These are phyloP conservation scores for Ctenodactylus gundi DNA, from an alignment of 2,113 vertebrate species.

Conservation along the genomic window DNA sequence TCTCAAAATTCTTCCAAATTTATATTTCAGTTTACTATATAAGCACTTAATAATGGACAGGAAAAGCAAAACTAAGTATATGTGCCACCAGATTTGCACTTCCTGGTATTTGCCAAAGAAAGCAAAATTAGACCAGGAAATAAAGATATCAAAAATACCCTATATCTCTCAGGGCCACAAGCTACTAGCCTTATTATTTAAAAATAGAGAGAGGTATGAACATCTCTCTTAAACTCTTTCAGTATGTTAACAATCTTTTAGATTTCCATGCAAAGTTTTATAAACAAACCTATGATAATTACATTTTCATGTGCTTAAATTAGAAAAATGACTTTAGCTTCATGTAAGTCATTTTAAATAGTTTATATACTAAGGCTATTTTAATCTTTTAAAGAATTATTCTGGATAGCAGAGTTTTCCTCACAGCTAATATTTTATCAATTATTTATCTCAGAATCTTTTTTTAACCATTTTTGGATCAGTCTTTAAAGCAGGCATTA, in stretches of 20 bases:
- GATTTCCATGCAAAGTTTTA: conserved; percentile 35
- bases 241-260: conserved; percentile 35
- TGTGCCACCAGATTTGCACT: neutral
- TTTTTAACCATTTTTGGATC: conserved; percentile 42
- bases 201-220: neutral
- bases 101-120: neutral
- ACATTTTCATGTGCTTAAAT: conserved; percentile 27
- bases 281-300: conserved; percentile 5
- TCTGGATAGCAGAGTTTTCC: conserved; percentile 41
- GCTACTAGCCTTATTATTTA: neutral
- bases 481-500: conserved; percentile 45
- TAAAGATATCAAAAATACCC: neutral
- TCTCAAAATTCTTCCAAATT: conserved; percentile 2
- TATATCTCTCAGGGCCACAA: neutral
- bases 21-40: neutral
- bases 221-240: neutral
- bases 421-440: conserved; percentile 10
- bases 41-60: neutral
- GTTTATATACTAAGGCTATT: conserved; percentile 32
- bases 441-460: conserved; percentile 54
- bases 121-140: neutral
- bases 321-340: conserved; percentile 33
- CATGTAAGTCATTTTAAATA: conserved; percentile 34
- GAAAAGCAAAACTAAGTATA: neutral
- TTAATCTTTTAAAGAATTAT: conserved; percentile 46